These are phyloP conservation scores for Andrena dorsata DNA, from an alignment of 2,888 invertebrate species.

Conservation along the genomic window DNA sequence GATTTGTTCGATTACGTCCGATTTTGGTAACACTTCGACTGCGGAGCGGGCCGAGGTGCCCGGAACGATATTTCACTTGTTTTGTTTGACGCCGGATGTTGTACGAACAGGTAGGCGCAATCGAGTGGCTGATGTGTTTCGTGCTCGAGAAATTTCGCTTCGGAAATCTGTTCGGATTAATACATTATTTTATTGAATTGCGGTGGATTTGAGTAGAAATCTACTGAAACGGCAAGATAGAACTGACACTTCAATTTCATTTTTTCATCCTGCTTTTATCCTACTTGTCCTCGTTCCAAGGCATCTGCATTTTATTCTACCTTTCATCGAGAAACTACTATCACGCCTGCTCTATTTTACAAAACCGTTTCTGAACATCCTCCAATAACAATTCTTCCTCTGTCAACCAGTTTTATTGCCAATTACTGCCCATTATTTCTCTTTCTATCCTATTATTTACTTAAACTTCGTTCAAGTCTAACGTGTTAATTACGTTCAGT, in stretches of 20 bases:
- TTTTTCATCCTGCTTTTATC: too few species aligned
- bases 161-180: conserved; percentile 18
- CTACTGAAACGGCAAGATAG: neutral
- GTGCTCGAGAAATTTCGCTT: neutral
- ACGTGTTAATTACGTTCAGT: too few species aligned
- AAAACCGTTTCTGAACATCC: too few species aligned
- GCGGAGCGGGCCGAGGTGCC: neutral
- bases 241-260: neutral
- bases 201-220: neutral
- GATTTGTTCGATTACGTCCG: neutral
- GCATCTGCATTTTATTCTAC: too few species aligned
- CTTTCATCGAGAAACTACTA: too few species aligned
- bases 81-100: neutral
- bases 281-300: too few species aligned
- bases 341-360: too few species aligned
- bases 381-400: too few species aligned
- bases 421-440: too few species aligned
- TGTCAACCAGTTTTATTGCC: too few species aligned
- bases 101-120: neutral
- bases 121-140: conserved; percentile 13
- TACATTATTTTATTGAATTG: conserved; percentile 9
- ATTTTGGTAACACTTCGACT: neutral
- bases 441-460: too few species aligned
- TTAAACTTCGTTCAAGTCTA: too few species aligned
- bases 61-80: conserved; percentile 12